A percentile compares a stretch with the other conserved stretches of the same genome.
phyloP scores from a whole-genome alignment of 2,797 vertebrate species.

The Corythornis leucogaster region DNA sequence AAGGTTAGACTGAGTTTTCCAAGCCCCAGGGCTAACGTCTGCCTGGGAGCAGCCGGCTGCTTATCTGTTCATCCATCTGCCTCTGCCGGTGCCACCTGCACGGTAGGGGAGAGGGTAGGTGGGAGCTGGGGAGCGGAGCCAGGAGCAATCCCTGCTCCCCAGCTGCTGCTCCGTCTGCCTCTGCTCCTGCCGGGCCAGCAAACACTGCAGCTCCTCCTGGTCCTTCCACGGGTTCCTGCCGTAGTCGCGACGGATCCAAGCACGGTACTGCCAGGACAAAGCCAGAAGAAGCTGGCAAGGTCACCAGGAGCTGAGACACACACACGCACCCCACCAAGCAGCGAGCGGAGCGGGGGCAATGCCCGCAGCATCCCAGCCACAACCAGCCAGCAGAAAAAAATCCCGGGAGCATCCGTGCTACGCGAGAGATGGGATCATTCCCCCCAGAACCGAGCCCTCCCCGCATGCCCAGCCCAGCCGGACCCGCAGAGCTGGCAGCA shows the following conservation, averaged over 20 bases:
- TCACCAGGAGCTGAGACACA: not conserved
- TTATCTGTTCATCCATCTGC: constrained; percentile 76
- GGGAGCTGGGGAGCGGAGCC: constrained; percentile 52
- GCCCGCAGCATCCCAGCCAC: not conserved
- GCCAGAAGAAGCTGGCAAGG: not conserved
- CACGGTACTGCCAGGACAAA: constrained; percentile 79
- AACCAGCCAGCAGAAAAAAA: not conserved
- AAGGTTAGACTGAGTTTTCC: not conserved
- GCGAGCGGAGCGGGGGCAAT: fast-evolving
- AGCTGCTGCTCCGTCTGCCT: constrained; percentile 76
- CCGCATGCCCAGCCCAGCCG: fast-evolving
- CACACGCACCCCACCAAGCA: not conserved
- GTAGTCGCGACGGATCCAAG: constrained; percentile 82
- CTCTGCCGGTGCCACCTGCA: constrained; percentile 59
- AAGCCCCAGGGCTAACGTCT: not conserved
- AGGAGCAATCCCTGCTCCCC: constrained; percentile 70
- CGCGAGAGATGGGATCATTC: fast-evolving
- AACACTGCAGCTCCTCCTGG: constrained; percentile 81
- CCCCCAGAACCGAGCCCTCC: fast-evolving
- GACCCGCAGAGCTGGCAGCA: not conserved
- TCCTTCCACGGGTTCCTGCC: constrained; percentile 83
- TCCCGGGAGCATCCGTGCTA: not conserved
- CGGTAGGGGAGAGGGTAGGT: constrained; percentile 62
- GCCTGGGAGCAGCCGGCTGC: not conserved
- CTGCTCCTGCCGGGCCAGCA: constrained; percentile 81